phyloP scores from a whole-genome alignment of 2,113 vertebrate genomes.

The Hydrochoerus hydrochaeris region DNA sequence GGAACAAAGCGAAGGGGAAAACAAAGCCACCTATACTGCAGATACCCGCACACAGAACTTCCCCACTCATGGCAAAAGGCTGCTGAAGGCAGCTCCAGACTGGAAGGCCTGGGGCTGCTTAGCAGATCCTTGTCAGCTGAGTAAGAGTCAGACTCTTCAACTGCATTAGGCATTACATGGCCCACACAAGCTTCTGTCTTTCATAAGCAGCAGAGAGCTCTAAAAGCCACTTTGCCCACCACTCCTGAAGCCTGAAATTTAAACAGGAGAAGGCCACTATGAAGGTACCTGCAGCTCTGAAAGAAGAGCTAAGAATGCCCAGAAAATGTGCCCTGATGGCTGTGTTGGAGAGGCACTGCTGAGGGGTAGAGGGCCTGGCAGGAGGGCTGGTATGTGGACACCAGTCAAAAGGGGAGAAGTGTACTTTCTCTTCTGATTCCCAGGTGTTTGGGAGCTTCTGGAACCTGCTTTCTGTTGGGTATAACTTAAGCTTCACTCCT shows the following conservation, averaged over 20 bases:
- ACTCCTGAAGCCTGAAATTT: background rate
- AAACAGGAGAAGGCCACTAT: background rate
- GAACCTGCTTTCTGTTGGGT: background rate
- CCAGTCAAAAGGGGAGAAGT: background rate
- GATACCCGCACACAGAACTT: too few species aligned
- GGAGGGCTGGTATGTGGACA: background rate
- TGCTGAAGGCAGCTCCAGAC: background rate
- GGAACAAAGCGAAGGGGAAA: background rate
- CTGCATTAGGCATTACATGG: fast-evolving
- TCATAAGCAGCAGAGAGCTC: background rate
- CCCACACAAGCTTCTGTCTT: background rate
- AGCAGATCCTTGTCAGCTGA: background rate
- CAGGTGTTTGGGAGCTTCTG: background rate
- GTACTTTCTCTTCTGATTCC: background rate
- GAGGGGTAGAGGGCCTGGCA: background rate
- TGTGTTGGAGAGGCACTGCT: background rate
- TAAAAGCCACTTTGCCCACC: background rate
- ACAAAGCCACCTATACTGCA: background rate
- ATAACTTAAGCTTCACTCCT: background rate
- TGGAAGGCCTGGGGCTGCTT: background rate
- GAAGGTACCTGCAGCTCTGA: background rate
- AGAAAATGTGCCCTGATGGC: background rate
- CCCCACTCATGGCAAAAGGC: background rate
- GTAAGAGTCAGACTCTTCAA: background rate
- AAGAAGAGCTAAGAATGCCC: background rate